A percentile compares a stretch with the other conserved stretches of the same genome.
Evolutionary conservation across 2,113 vertebrate species (phyloP).

Genomic region (Ovibos moschatus): DNA sequence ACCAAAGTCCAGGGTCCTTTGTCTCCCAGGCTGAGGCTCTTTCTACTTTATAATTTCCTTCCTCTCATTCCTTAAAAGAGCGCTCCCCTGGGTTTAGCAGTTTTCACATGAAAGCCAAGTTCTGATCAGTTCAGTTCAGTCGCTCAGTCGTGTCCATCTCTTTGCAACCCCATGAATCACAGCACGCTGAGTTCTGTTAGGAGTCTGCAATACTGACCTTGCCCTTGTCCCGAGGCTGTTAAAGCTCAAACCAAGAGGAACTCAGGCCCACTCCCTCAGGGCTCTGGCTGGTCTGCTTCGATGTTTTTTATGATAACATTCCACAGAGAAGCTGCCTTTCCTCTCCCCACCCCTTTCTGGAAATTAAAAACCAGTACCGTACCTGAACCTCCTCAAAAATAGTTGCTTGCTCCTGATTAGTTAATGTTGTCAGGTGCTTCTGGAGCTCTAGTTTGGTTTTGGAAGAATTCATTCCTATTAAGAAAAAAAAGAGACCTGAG

Average conservation of each 20-base stretch:
- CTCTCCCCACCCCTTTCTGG: too few species aligned
- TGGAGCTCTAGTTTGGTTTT: conserved; percentile 96
- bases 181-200: background rate
- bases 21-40: background rate
- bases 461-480: conserved; percentile 89
- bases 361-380: conserved; percentile 41
- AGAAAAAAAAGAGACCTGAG: background rate
- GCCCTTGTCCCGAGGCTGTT: rapidly evolving
- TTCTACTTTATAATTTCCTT: background rate
- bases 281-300: too few species aligned
- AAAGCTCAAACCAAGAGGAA: background rate
- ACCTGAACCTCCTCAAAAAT: conserved; percentile 96
- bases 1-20: too few species aligned
- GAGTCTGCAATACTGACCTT: background rate
- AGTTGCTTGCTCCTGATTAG: conserved; percentile 91
- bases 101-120: background rate
- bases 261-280: rapidly evolving
- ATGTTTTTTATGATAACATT: too few species aligned
- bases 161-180: too few species aligned
- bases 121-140: background rate
- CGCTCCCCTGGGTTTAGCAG: too few species aligned
- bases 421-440: conserved; percentile 92
- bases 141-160: too few species aligned
- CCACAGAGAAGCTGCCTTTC: background rate
- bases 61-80: background rate